Evolutionary conservation across 2,888 invertebrate species (phyloP), one percentile per base, ranked within the genome.

Genomic region (Leucophora obtusa): DNA sequence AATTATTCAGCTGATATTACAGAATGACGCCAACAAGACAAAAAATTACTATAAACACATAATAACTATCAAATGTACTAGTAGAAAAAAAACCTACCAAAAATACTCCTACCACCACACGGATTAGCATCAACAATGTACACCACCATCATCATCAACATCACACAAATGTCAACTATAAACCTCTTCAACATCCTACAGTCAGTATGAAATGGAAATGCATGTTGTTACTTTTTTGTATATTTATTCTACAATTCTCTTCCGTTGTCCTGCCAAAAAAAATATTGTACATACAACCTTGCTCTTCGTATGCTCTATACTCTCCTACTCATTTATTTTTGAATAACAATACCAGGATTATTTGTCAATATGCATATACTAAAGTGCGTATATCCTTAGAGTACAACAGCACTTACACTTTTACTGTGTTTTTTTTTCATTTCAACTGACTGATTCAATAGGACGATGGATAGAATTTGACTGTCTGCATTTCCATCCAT

Each of bases 1-100:
- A 81, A 50, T 70, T 73, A 65, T 77, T 73, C 76, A 73, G 72
- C 75, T 72, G 72, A 75, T 58, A 68, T 63, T 80, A 63, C 17
- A 62, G 62, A 63, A 72, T 71, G 47, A 70, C 74, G 69, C 73
- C 65, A 74, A 69, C 51, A 79, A 73, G 33, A 28, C 28, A 60
- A 68, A 47, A 21, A 63, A 56, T 21, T 54, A 38, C 35, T 33
- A 69, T 33, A 56, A 70, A 59, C 59, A 66, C 51, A 77, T 60
- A 76, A 69, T 59, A 59, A 65, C 50, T 60, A 66, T 66, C 69
- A 60, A 70, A 81, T 62, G 65, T 73, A 72, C 47, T 35, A 62
- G 38, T 11, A 38, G 38, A 47, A 47, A 47, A 53, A 10, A 59
- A 77, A 58, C 10, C 28, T 28, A 28, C 28, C 35, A 35, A 79